Evolutionary conservation across 2,797 vertebrate genomes (phyloP), one percentile per base, ranked within the genome.

Genomic region (Orientallactaga sibirica): DNA sequence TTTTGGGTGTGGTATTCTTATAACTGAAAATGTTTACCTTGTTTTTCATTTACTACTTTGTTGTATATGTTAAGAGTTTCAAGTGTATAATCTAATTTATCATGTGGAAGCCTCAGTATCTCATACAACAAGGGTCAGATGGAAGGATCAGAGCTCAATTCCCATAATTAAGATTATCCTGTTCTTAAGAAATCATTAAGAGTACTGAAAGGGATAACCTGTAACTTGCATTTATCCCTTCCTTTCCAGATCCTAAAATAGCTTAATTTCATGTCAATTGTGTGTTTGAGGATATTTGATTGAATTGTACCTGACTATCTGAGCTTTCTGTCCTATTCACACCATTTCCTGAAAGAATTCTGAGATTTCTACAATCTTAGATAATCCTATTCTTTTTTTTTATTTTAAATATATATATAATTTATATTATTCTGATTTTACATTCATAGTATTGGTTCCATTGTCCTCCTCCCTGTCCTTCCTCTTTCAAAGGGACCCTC

Each of bases 41-140:
- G n/a, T 12, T 92, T 96, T 96, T 80, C 22, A 93, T 67, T 92
- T 81, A 75, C 74, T 85, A 94, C 1, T 27, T 77, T 77, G 16
- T 87, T 92, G 66, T 20, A 27, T 86, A 70, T 87, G 79, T 95
- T 87, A 82, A 93, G 37, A 10, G 62, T 71, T 78, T 81, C 85
- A 92, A 70, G 90, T 10, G 10, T n/a, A 58, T 25, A 5, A 55
- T 90, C 24, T 90, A 37, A 86, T 93, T 95, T 80, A 55, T 88
- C 16, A 43, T 62, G 9, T 75, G 33, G 4, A 90, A 0, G 8
- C 12, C 1, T 93, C 67, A 19, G 68, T 37, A 84, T 8, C 58
- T 88, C 15, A 74, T 86, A 92, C 16, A 88, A 92, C 33, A 95
- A 81, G 27, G 85, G 27, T 95, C 14, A 93, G 76, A 48, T 76